Percentiles rank a stretch among this genome's conserved stretches.
phyloP scores from a whole-genome alignment of 2,888 invertebrate genomes.

The Leptinotarsa tumamoca region DNA sequence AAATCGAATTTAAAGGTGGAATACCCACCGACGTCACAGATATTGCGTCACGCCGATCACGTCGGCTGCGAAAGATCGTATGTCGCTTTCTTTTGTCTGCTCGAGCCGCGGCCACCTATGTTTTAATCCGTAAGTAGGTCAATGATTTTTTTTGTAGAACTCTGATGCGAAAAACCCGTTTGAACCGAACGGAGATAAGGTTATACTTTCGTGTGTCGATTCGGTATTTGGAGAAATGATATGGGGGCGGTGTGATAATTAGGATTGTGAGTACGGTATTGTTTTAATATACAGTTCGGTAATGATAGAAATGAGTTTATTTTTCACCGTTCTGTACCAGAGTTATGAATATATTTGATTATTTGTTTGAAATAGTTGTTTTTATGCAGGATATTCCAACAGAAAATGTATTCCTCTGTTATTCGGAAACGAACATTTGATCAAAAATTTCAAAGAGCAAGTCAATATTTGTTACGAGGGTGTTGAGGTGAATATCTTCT shows the following conservation, averaged over 20 bases:
- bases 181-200: not conserved
- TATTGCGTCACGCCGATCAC: slow-evolving; percentile 28
- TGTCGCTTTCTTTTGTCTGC: slow-evolving; percentile 24
- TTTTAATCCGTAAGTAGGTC: slow-evolving; percentile 38
- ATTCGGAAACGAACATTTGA: no score
- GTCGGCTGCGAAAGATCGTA: not conserved
- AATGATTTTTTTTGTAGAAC: slow-evolving; percentile 40
- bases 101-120: slow-evolving; percentile 27
- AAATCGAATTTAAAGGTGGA: slow-evolving; percentile 21
- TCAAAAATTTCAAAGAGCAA: no score
- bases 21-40: slow-evolving; percentile 24
- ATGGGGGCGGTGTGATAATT: not conserved
- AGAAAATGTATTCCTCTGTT: no score
- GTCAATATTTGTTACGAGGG: no score
- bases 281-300: no score
- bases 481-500: no score
- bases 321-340: no score
- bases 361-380: no score
- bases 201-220: slow-evolving; percentile 1
- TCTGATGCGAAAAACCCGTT: slow-evolving; percentile 34
- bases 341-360: no score
- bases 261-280: no score
- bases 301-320: no score
- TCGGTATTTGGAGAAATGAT: not conserved
- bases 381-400: no score